phyloP scores from a whole-genome alignment of 2,113 vertebrate species.

The Megatriorchis doriae region DNA sequence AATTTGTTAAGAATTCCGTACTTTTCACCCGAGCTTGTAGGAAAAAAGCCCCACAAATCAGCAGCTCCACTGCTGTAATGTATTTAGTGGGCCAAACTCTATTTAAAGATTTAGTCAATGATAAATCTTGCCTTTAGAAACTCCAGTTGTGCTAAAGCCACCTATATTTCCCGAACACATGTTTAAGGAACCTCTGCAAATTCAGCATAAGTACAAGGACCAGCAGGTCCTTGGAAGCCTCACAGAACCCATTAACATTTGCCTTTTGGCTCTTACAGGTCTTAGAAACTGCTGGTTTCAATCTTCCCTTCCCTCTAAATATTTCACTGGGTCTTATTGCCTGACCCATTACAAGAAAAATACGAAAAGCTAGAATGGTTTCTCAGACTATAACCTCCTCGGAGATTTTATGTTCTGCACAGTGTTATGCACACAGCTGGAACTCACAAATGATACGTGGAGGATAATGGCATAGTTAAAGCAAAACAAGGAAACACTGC shows the following conservation, averaged over 20 bases:
- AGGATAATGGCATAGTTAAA: conserved; percentile 40
- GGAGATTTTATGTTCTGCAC: conserved; percentile 9
- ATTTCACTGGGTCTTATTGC: conserved; percentile 34
- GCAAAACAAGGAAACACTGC: background rate
- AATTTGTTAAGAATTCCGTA: background rate
- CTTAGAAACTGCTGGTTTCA: conserved; percentile 30
- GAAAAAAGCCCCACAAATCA: background rate
- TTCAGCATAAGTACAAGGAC: conserved; percentile 36
- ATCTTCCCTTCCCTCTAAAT: conserved; percentile 44
- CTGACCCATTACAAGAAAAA: conserved; percentile 45
- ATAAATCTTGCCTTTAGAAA: conserved; percentile 24
- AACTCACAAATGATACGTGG: conserved; percentile 29
- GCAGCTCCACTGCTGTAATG: background rate
- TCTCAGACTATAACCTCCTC: conserved; percentile 33
- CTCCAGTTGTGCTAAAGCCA: background rate
- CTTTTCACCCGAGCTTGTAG: background rate
- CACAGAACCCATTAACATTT: conserved; percentile 61
- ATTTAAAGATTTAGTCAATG: conserved; percentile 1
- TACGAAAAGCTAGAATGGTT: conserved; percentile 36
- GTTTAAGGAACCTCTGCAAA: conserved; percentile 47
- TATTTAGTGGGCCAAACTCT: background rate
- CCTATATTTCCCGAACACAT: conserved; percentile 45
- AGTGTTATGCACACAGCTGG: conserved; percentile 53
- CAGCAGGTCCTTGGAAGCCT: conserved; percentile 58
- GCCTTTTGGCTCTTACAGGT: conserved; percentile 27